Conservation (phyloP, 2,797 vertebrate species). For the Thripadectes ignobilis region DNA sequence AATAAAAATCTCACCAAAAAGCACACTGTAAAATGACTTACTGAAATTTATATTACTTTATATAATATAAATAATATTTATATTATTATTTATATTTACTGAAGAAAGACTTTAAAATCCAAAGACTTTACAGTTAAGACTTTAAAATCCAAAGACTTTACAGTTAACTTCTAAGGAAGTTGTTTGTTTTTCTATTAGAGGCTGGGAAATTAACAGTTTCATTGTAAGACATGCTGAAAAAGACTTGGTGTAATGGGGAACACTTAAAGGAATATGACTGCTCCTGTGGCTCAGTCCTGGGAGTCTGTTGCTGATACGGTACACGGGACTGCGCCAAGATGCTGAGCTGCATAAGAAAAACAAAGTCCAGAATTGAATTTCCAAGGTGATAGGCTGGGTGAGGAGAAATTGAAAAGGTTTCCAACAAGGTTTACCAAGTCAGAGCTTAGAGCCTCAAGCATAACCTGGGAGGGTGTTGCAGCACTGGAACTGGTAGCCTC, state of each 20-base stretch:
- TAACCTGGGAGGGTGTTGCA: not conserved
- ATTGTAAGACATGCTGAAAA: not conserved
- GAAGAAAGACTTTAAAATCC: not conserved
- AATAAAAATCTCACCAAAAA: rapidly evolving
- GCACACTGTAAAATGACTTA: not conserved
- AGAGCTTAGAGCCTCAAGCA: not conserved
- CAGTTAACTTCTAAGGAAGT: not conserved
- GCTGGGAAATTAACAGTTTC: not conserved
- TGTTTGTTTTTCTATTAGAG: not conserved
- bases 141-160: not conserved
- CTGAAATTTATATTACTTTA: not conserved
- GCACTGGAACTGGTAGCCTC: rapidly evolving
- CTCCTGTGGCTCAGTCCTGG: not conserved
- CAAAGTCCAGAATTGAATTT: not conserved
- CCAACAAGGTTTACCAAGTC: not conserved
- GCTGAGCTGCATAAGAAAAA: not conserved
- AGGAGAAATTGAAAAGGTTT: not conserved
- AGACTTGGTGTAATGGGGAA: not conserved
- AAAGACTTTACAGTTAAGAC: rapidly evolving
- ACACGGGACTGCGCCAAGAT: too few species aligned
- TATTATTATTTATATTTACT: too few species aligned
- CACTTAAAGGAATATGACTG: not conserved
- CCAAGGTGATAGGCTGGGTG: not conserved
- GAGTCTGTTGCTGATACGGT: not conserved
- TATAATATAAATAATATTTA: too few species aligned